phyloP scores from a whole-genome alignment of 2,113 vertebrate genomes.

The Abramis brama region DNA sequence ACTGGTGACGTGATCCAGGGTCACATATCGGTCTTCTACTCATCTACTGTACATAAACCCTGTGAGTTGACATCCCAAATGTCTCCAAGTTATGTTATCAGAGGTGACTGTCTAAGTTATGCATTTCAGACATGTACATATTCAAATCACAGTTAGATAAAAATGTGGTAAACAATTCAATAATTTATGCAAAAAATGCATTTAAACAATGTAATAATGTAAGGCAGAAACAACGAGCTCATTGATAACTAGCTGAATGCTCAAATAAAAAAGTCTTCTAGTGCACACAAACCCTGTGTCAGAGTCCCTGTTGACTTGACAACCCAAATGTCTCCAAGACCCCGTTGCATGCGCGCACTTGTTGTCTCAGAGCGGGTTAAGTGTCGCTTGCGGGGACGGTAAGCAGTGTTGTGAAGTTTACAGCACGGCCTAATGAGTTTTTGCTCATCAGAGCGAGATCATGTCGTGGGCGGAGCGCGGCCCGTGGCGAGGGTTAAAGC shows the following conservation, averaged over 20 bases:
- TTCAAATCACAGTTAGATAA: no score
- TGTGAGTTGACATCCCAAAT: no score
- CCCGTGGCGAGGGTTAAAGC: slow-evolving; percentile 41
- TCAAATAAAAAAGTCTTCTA: not conserved
- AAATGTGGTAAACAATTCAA: no score
- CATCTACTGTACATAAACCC: no score
- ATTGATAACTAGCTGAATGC: not conserved
- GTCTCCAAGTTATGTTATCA: no score
- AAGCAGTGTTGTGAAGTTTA: slow-evolving; percentile 14
- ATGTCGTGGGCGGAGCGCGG: not conserved
- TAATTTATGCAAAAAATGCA: no score
- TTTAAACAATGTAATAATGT: no score
- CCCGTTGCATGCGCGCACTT: not conserved
- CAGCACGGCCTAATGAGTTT: slow-evolving; percentile 28
- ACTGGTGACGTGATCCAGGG: no score
- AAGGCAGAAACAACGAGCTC: no score
- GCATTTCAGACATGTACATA: no score
- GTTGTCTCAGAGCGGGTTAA: slow-evolving; percentile 29
- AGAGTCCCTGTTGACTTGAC: not conserved
- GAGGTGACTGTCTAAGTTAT: no score
- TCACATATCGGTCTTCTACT: no score
- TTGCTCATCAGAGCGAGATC: slow-evolving; percentile 17
- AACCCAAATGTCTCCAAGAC: not conserved
- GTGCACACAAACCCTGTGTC: not conserved
- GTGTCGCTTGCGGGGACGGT: not conserved